Evolutionary conservation across 35 echinoderm and acorn worm species (phyloP), one percentile per base, ranked within the genome.

Genomic region (Lytechinus variegatus): DNA sequence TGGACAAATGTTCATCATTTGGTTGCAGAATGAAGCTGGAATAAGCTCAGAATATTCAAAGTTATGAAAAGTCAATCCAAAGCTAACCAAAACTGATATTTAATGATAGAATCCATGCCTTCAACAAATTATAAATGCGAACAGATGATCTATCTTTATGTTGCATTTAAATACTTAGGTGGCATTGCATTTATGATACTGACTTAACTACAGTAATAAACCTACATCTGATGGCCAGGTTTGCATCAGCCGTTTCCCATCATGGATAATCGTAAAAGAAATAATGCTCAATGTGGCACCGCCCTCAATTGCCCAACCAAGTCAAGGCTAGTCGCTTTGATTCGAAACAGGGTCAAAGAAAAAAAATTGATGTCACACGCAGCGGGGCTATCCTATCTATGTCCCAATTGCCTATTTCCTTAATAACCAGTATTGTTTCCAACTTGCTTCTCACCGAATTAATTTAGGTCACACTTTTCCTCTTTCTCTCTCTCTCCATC

Each of bases 341-440:
- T 79, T 79, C 66, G 14, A 79, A 58, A 79, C 66, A 79, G 66
- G 66, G 66, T 79, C 66, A 79, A 54, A 44, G 29, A 90, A 54
- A 90, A 90, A 90, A 90, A 90, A 90, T 10, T 52, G 52, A 90
- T 54, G 88, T 54, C 52, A 33, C 88, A 54, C 88, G 52, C 88
- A 90, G 88, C 88, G 88, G 88, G 88, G 66, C 28, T 52, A 90
- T 90, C 10, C 29, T 90, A 90, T 90, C 88, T 44, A 90, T 90
- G 88, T 44, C 88, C 88, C 88, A 90, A 90, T 90, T 90, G 88
- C 88, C 88, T 54, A 90, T 54, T 90, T 90, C 88, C 88, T 90
- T 52, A 52, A 90, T 90, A 44, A 90, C 29, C 52, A 13, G 88
- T 90, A 90, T 90, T 90, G 88, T 90, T 90, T 90, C 88, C 88